Evolutionary conservation across 2,888 invertebrate genomes (phyloP).

Genomic region (Brassicogethes aeneus): DNA sequence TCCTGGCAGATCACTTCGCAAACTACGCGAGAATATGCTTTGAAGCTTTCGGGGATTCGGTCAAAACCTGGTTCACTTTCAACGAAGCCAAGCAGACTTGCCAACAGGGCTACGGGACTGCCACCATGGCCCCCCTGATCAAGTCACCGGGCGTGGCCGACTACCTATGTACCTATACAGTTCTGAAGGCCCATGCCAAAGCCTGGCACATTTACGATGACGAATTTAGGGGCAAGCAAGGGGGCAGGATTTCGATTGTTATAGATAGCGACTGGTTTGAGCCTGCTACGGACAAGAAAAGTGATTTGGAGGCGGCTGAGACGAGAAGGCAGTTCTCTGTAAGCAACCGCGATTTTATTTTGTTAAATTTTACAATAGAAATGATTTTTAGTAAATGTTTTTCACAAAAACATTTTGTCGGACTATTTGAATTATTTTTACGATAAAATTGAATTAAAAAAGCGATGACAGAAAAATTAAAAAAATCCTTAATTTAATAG

Average conservation of each 20-base stretch:
- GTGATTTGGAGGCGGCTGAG: constrained; percentile 52
- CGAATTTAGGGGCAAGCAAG: constrained; percentile 39
- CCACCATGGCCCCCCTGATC: background rate
- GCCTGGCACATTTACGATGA: constrained; percentile 54
- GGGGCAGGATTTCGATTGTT: constrained; percentile 37
- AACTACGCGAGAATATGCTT: constrained; percentile 46
- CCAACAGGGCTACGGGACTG: constrained; percentile 16
- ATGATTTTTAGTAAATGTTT: too few species aligned
- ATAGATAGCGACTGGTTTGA: constrained; percentile 54
- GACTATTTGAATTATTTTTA: too few species aligned
- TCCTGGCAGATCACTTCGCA: constrained; percentile 45
- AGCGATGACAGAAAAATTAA: too few species aligned
- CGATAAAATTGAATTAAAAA: too few species aligned
- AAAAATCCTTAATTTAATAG: too few species aligned
- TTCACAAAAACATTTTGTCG: too few species aligned
- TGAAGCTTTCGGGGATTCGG: constrained; percentile 24
- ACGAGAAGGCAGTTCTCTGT: constrained; percentile 47
- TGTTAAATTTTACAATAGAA: too few species aligned
- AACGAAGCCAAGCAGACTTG: constrained; percentile 41
- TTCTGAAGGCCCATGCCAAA: constrained; percentile 55
- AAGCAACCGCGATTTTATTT: too few species aligned
- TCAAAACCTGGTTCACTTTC: constrained; percentile 44
- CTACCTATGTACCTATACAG: constrained; percentile 55
- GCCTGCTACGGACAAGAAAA: constrained; percentile 46
- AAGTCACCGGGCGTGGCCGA: constrained; percentile 39